These are phyloP conservation scores for Pyrgilauda ruficollis DNA, from an alignment of 2,113 vertebrate species.

Conservation along the genomic window DNA sequence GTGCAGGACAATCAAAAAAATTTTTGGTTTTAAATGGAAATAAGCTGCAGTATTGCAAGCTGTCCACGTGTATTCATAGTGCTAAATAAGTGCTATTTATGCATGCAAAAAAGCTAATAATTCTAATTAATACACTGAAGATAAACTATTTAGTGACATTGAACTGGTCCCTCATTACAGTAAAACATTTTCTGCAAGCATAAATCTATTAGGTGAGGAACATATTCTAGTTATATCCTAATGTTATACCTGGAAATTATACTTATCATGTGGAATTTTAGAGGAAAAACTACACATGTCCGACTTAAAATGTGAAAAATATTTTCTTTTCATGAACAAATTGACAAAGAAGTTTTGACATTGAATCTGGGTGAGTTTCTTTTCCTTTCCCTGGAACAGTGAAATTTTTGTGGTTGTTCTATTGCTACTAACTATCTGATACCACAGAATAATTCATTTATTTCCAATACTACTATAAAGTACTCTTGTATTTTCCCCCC, in stretches of 20 bases:
- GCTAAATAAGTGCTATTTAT: not conserved
- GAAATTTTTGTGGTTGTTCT: not conserved
- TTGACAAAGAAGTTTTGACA: not conserved
- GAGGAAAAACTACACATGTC: conserved; percentile 17
- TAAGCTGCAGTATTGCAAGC: not conserved
- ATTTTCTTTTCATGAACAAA: not conserved
- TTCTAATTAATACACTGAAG: not conserved
- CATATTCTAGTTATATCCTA: not conserved
- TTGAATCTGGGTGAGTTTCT: not conserved
- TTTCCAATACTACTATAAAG: not conserved
- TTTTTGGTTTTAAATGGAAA: not conserved
- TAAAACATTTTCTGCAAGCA: not conserved
- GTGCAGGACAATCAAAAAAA: not conserved
- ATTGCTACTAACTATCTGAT: not conserved
- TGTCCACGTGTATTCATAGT: not conserved
- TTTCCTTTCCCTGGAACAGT: not conserved
- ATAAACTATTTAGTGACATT: not conserved
- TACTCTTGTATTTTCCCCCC: not conserved
- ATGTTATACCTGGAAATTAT: conserved; percentile 18
- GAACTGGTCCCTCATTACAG: not conserved
- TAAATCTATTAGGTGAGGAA: not conserved
- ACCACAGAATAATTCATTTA: not conserved
- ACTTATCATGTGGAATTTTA: not conserved
- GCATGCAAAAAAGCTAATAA: not conserved
- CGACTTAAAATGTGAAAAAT: not conserved